Evolutionary conservation across 2,797 vertebrate species (phyloP), one percentile per base, ranked within the genome.

Genomic region (Coregonus suidteri): DNA sequence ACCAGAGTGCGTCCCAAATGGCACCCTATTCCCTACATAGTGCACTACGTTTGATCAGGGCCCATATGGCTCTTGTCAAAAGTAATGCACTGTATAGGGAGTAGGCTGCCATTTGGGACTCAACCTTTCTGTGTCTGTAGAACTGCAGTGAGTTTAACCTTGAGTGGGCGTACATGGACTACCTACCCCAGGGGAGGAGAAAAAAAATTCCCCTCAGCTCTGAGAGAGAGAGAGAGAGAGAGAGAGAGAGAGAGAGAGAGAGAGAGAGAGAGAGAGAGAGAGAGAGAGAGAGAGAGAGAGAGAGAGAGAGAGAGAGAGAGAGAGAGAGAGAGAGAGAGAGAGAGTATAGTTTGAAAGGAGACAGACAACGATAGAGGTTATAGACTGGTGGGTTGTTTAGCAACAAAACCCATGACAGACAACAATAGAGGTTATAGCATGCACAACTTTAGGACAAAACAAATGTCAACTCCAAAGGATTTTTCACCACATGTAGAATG

Each of bases 91-190:
- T 47, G 7, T 11, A 11, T 47, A 47, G 9, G 41, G 41, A 47
- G 11, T 47, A 47, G 41, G 41, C 7, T 11, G 41, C 9, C 9
- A 47, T 47, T 47, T 47, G 41, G 9, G 41, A 11, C 41, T 9
- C 2, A 47, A 9, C 0, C 2, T 47, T 47, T 47, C 41, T 47
- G 41, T 11, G 9, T 47, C 41, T 47, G 41, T 83, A 83, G 80
- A 79, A 78, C 82, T 82, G 86, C 86, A 81, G 85, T 73, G 54
- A 83, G 84, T 67, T 83, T 86, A 87, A 90, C 89, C 88, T 88
- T 87, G 88, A 90, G 90, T 87, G 88, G 90, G 90, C 85, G 88
- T 90, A 89, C 84, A 81, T 81, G 89, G 9, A 47, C 41, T 47
- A 2, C 7, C 41, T 47, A 89, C 87, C 87, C 83, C 82, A 82